Base-by-base conservation (phyloP, 2,113 vertebrate genomes). In the Carlito syrichta region DNA sequence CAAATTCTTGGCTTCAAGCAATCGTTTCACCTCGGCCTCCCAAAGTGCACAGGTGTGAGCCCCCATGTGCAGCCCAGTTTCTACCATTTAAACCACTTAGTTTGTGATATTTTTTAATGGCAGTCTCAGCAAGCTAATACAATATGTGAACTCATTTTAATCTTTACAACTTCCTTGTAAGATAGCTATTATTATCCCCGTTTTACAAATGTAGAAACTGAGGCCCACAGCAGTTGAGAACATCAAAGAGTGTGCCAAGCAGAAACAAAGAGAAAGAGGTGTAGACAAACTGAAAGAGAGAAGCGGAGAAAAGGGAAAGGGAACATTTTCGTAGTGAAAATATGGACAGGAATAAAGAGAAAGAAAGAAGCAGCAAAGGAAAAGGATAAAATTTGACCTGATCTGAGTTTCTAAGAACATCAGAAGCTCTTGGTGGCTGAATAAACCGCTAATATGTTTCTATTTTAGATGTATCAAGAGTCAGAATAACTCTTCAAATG, bases 381-480 rank as follows among this genome's bases (percentile, higher is more conserved):
- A 85, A 88, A 62, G 54, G 66, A 56, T 86, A 88, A 89, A 89
- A 82, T 56, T 85, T 92, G 77, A 92, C 77, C 73, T 71, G 50
- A 27, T 40, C 12, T 43, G 40, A 73, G 22, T 23, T 30, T n/a
- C 40, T 45, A 45, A 91, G 85, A 43, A 73, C 16, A 74, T n/a
- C 40, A 83, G 63, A 94, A 63, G 54, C n/a, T 78, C 25, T 77
- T 82, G 43, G 52, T 82, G 62, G 62, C 56, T 56, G 50, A 32
- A 17, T 48, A 76, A 76, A 48, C 14, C 73, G 48, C 48, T 32
- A 74, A 63, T 20, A 63, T 96, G 96, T 94, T 94, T 95, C 81
- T 68, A 93, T 95, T 95, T 93, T 66, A 90, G 58, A 58, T 63
- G 27, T 91, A 45, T 82, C 89, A 88, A 82, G n/a, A 63, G 81